A percentile compares a stretch with the other conserved stretches of the same genome.
Evolutionary conservation across 2,888 invertebrate genomes (phyloP).

Genomic region (Drosophila mimica): DNA sequence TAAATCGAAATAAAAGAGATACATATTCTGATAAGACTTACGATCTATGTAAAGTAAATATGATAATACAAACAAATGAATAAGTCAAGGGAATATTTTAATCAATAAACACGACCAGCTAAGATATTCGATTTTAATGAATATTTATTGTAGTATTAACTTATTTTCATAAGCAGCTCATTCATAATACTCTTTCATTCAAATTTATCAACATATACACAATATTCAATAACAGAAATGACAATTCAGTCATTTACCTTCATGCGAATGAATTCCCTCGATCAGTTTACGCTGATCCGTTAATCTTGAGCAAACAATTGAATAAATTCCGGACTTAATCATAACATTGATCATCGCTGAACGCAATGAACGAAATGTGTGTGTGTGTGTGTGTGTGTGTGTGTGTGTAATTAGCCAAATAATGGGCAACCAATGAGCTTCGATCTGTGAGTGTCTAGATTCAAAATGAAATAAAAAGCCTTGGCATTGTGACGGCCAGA

Average conservation of each 20-base stretch:
- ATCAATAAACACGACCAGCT: neutral
- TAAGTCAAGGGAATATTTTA: neutral
- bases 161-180: neutral
- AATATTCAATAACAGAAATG: neutral
- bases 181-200: neutral
- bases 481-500: slow-evolving; percentile 72
- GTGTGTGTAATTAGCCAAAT: slow-evolving; percentile 70
- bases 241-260: slow-evolving; percentile 10
- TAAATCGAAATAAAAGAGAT: neutral
- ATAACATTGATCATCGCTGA: slow-evolving; percentile 52
- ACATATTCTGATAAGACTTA: neutral
- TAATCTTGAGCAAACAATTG: slow-evolving; percentile 27
- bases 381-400: slow-evolving; percentile 51
- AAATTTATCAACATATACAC: neutral
- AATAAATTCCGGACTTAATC: slow-evolving; percentile 45
- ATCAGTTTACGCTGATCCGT: slow-evolving; percentile 26
- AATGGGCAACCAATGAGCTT: slow-evolving; percentile 57
- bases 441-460: slow-evolving; percentile 1
- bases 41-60: neutral
- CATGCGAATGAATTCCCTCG: neutral
- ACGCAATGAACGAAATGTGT: slow-evolving; percentile 33
- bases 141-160: neutral
- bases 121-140: too few relatives aligned
- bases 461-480: slow-evolving; percentile 46
- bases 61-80: neutral